phyloP scores from a whole-genome alignment of 2,888 invertebrate genomes.

The Andrena marginata region DNA sequence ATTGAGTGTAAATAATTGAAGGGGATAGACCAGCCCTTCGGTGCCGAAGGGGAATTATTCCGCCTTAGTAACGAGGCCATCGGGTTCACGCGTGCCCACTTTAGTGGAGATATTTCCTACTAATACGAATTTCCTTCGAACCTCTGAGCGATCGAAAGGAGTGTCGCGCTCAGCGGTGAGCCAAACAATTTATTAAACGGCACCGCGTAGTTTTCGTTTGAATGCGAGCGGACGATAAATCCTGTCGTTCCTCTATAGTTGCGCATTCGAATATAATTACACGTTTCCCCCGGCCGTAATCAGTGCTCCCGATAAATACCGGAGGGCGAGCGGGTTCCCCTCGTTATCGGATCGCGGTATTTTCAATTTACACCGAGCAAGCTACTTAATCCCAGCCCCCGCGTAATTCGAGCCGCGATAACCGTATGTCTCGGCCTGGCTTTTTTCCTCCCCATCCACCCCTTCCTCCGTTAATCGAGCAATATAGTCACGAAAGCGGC shows the following conservation, averaged over 20 bases:
- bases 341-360: constrained; percentile 39
- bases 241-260: constrained; percentile 6
- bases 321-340: neutral
- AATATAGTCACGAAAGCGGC: constrained; percentile 42
- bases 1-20: constrained; percentile 17
- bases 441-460: neutral
- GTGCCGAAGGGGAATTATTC: neutral
- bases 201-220: constrained; percentile 16
- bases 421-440: constrained; percentile 32
- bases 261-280: constrained; percentile 32
- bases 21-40: neutral
- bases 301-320: constrained; percentile 27
- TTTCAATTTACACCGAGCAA: constrained; percentile 43
- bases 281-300: constrained; percentile 34
- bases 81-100: neutral
- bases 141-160: neutral
- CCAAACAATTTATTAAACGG: neutral
- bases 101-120: no score
- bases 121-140: neutral
- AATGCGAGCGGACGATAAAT: constrained; percentile 33
- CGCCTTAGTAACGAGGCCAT: neutral
- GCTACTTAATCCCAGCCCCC: constrained; percentile 23
- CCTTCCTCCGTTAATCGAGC: neutral
- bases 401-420: constrained; percentile 39
- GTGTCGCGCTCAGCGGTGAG: neutral